Base-by-base conservation (phyloP, 2,888 invertebrate species). In the Ennomos fuscantarius region DNA sequence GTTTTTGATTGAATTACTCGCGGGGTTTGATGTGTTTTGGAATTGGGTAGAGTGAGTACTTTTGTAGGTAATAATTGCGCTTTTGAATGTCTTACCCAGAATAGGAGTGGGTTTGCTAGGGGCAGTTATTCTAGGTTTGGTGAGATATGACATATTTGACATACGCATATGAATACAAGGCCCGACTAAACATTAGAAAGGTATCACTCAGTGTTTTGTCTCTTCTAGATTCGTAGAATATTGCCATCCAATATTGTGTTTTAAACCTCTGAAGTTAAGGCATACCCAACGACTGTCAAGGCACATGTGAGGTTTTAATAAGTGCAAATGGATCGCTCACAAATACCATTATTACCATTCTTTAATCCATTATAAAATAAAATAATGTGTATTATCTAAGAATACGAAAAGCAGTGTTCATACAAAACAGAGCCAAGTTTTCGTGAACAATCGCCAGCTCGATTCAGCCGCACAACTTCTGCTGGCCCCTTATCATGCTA, bases 61-160 rank as follows among this genome's bases (percentile, higher is more conserved):
- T 69, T 80, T 78, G 80, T 71, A 65, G 68, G 73, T 70, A 74
- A 78, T 86, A 84, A 87, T 88, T 87, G 83, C 77, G 76, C 80
- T 83, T 87, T 84, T 78, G 81, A 79, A 81, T 79, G 78, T 74
- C 73, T 74, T 60, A 53, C 44, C 15, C 40, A 15, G 32, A 47
- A 51, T 46, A 50, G 53, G 37, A 8, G 12, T 42, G 39, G 39
- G 12, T 31, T 51, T 24, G 15, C 49, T 33, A 49, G 43, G 44
- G 48, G 32, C 24, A 45, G 13, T 11, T 24, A 24, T 24, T 44
- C 15, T 47, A 59, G 53, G 50, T 50, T 54, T 54, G 50, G 34
- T 9, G 49, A 12, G 33, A 52, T 9, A 24, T 45, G 11, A 39
- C 32, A 12, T 46, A 39, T 15, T 35, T 40, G 24, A 24, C 24